Evolutionary conservation across 2,797 vertebrate genomes (phyloP).

Genomic region (Sebastes vulpes): DNA sequence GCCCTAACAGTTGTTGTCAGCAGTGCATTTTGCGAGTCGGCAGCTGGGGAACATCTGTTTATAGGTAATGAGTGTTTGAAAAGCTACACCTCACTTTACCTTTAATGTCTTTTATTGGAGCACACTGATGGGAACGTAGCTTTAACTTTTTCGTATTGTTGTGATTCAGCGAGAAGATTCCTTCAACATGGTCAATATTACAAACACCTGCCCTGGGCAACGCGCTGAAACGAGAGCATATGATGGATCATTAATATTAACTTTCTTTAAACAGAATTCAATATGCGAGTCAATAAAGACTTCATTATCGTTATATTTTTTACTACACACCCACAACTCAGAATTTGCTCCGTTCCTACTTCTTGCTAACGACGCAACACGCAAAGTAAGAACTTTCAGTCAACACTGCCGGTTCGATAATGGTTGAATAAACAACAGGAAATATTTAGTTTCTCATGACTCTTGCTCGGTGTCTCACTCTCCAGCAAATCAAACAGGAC

Average conservation of each 20-base stretch:
- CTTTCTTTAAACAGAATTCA: slow-evolving; percentile 80
- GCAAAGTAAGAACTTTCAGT: slow-evolving; percentile 16
- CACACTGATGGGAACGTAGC: slow-evolving; percentile 71
- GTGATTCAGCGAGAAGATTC: slow-evolving; percentile 73
- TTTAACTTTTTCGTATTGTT: slow-evolving; percentile 79
- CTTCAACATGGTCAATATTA: slow-evolving; percentile 67
- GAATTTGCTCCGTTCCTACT: slow-evolving; percentile 4
- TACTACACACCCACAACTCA: slow-evolving; percentile 34
- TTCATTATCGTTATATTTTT: slow-evolving; percentile 65
- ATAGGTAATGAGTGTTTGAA: slow-evolving; percentile 83
- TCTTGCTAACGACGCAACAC: slow-evolving; percentile 17
- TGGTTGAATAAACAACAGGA: slow-evolving; percentile 64
- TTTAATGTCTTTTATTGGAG: slow-evolving; percentile 82
- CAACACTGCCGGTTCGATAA: slow-evolving; percentile 39
- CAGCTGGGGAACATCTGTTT: slow-evolving; percentile 88
- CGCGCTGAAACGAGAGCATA: slow-evolving; percentile 59
- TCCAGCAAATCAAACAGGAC: slow-evolving; percentile 74
- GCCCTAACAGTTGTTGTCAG: slow-evolving; percentile 83
- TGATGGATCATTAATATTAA: slow-evolving; percentile 82
- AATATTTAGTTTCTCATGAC: slow-evolving; percentile 54
- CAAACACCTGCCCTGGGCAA: slow-evolving; percentile 61
- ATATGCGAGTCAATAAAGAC: slow-evolving; percentile 76
- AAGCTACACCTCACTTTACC: slow-evolving; percentile 84
- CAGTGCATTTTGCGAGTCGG: slow-evolving; percentile 75
- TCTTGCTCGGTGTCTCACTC: slow-evolving; percentile 33